Conservation (phyloP, 2,797 vertebrate species). For the Eulemur albifrons region DNA sequence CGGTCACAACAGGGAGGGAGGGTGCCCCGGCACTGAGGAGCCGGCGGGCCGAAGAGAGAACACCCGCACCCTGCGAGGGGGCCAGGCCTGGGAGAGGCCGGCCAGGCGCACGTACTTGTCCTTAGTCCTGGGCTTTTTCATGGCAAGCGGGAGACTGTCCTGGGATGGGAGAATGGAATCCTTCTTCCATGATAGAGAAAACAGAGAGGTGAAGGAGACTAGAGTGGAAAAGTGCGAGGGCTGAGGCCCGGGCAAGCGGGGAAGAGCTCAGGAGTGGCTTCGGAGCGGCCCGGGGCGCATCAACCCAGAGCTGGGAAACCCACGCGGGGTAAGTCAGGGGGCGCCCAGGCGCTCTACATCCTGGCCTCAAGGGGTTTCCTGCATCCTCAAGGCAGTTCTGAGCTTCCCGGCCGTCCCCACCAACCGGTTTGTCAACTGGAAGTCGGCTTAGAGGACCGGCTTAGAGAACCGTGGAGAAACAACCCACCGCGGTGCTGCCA, state of each 20-base stretch:
- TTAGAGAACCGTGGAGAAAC: fast-evolving
- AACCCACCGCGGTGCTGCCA: fast-evolving
- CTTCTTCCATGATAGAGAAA: background rate
- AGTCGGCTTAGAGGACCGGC: fast-evolving
- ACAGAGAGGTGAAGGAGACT: background rate
- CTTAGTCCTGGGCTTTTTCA: background rate
- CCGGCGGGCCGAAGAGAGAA: fast-evolving
- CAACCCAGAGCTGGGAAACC: background rate
- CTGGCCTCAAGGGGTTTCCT: background rate
- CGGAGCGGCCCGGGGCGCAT: too few relatives aligned
- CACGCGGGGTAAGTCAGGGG: background rate
- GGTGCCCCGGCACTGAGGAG: fast-evolving
- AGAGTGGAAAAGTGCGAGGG: background rate
- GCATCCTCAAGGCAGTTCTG: background rate
- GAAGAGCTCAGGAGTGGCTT: background rate
- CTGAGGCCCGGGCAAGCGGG: background rate
- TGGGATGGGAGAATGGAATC: background rate
- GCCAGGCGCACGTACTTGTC: background rate
- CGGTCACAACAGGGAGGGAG: background rate
- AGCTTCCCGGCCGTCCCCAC: background rate
- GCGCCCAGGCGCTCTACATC: background rate
- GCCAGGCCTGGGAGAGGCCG: background rate
- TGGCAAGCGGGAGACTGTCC: fast-evolving
- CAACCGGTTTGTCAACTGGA: fast-evolving
- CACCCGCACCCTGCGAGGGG: fast-evolving